phyloP scores from a whole-genome alignment of 2,797 vertebrate genomes.

The Clarias fuscus region DNA sequence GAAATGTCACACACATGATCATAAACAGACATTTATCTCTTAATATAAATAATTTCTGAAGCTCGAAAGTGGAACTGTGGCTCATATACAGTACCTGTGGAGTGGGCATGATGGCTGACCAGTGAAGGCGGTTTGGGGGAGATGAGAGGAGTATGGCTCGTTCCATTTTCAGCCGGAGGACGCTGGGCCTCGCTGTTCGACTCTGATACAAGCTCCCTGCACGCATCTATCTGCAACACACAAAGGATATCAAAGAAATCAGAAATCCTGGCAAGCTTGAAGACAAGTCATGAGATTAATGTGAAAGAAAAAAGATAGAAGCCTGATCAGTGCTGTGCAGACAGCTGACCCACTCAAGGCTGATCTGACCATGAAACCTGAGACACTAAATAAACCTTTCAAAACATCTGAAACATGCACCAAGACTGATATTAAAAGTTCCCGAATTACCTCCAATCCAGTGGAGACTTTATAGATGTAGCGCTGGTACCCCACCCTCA shows the following conservation, averaged over 20 bases:
- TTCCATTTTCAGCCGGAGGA: constrained; percentile 88
- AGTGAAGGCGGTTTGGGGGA: constrained; percentile 84
- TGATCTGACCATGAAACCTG: not conserved
- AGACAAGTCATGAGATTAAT: not conserved
- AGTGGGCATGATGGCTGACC: constrained; percentile 80
- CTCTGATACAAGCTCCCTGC: constrained; percentile 81
- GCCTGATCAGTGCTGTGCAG: not conserved
- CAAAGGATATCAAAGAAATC: constrained; percentile 21
- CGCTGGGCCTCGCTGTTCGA: constrained; percentile 80
- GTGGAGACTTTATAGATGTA: constrained; percentile 69
- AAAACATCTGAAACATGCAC: not conserved
- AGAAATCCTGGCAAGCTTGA: not conserved
- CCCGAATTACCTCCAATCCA: constrained; percentile 64
- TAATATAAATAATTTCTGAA: not conserved
- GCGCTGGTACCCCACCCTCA: constrained; percentile 72
- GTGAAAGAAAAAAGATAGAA: not conserved
- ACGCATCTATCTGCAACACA: constrained; percentile 79
- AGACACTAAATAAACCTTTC: not conserved
- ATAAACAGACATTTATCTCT: not conserved
- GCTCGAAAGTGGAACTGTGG: too few relatives aligned
- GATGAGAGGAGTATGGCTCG: constrained; percentile 82
- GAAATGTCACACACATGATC: not conserved
- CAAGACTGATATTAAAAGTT: not conserved
- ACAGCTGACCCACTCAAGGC: not conserved
- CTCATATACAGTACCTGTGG: constrained; percentile 83